Conservation (phyloP, 2,797 vertebrate genomes). For the Meriones psammophilus region DNA sequence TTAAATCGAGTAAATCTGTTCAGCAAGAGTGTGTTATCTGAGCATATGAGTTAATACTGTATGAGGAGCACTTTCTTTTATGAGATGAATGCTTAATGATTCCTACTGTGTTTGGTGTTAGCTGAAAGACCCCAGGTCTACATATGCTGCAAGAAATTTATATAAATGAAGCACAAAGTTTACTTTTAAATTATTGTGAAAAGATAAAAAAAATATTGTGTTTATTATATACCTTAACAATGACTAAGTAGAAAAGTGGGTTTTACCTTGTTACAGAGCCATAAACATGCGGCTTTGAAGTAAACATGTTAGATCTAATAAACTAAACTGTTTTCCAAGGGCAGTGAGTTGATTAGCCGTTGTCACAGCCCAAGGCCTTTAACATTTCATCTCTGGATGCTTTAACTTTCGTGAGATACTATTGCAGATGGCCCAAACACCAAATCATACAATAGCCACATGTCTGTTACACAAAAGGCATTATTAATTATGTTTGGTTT, state of each 20-base stretch:
- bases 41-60: neutral
- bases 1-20: constrained; percentile 23
- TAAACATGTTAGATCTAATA: constrained; percentile 44
- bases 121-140: neutral
- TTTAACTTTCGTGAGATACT: constrained; percentile 62
- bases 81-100: neutral
- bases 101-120: constrained; percentile 10
- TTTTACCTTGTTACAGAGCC: neutral
- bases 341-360: constrained; percentile 54
- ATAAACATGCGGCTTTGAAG: constrained; percentile 44
- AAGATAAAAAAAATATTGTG: neutral
- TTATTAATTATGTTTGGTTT: constrained; percentile 67
- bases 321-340: constrained; percentile 30
- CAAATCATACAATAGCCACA: constrained; percentile 63
- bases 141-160: neutral
- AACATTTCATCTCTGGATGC: constrained; percentile 62
- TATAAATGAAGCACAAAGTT: constrained; percentile 20
- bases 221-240: constrained; percentile 40
- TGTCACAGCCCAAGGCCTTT: constrained; percentile 44
- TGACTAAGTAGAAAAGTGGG: constrained; percentile 18
- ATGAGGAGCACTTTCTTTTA: neutral
- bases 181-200: constrained; percentile 61
- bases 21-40: neutral
- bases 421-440: constrained; percentile 56
- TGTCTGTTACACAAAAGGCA: constrained; percentile 41